phyloP scores from a whole-genome alignment of 2,113 vertebrate species.

The Daboia siamensis region DNA sequence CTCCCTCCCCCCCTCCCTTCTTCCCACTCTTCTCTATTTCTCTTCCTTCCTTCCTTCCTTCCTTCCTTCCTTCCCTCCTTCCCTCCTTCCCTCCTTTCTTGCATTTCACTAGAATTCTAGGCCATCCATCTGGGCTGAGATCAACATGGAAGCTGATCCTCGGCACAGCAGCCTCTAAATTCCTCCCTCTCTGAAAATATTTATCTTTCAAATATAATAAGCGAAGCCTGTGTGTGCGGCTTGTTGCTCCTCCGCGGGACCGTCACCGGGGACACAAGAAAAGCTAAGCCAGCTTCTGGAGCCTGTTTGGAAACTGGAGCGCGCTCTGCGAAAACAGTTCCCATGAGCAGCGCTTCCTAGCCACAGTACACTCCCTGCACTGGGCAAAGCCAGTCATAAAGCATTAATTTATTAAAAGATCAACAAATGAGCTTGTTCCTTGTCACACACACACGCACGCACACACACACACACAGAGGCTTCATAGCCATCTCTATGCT shows the following conservation, averaged over 20 bases:
- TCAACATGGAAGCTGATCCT: not conserved
- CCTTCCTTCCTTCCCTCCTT: not conserved
- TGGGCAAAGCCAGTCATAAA: not conserved
- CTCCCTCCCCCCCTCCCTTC: too few relatives aligned
- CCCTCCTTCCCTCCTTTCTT: not conserved
- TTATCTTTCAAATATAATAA: not conserved
- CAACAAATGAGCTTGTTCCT: not conserved
- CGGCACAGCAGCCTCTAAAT: slow-evolving; percentile 55
- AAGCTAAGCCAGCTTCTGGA: not conserved
- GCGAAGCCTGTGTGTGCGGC: too few relatives aligned
- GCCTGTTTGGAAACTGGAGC: not conserved
- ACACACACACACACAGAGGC: not conserved
- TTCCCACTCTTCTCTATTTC: too few relatives aligned
- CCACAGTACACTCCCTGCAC: not conserved
- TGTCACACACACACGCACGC: not conserved
- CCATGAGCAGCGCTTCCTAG: not conserved
- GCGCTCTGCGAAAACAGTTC: not conserved
- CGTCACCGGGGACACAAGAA: not conserved
- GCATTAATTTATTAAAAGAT: not conserved
- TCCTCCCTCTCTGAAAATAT: not conserved
- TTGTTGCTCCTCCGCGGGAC: not conserved
- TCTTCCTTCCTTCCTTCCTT: too few relatives aligned
- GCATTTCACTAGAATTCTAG: not conserved
- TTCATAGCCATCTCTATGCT: not conserved
- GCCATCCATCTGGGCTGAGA: not conserved